A percentile compares a stretch with the other conserved stretches of the same genome.
phyloP scores from a whole-genome alignment of 2,113 vertebrate species.

The Cyanoliseus patagonus region DNA sequence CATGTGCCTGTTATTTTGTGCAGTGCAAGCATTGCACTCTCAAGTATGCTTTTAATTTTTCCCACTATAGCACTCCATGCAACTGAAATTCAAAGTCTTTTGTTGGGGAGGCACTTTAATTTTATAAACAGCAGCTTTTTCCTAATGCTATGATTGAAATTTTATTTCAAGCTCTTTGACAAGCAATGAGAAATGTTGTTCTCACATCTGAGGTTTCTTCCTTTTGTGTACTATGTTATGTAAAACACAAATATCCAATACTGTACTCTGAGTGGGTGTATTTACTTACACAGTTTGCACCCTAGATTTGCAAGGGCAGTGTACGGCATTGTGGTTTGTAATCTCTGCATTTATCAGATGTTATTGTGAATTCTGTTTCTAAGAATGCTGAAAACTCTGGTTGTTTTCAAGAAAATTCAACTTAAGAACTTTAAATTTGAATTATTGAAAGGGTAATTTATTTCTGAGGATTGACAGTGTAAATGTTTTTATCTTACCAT shows the following conservation, averaged over 20 bases:
- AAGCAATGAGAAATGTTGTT: neutral
- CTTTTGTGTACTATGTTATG: no score
- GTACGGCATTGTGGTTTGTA: neutral
- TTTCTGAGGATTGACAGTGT: neutral
- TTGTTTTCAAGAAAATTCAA: neutral
- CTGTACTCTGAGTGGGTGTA: neutral
- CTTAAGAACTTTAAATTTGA: neutral
- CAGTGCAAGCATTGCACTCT: neutral
- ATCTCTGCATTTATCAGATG: neutral
- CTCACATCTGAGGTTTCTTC: neutral
- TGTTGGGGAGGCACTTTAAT: neutral
- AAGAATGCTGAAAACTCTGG: neutral
- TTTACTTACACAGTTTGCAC: neutral
- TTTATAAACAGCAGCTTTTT: neutral
- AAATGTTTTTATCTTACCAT: neutral
- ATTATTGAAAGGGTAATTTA: neutral
- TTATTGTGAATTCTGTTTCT: neutral
- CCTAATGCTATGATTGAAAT: neutral
- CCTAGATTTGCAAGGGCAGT: neutral
- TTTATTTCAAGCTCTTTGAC: neutral
- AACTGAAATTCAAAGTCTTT: neutral
- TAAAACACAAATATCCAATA: neutral
- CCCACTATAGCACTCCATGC: neutral
- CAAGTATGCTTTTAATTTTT: neutral
- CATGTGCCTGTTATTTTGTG: neutral